phyloP scores from a whole-genome alignment of 2,113 vertebrate species.

The Crotalus horridus region DNA sequence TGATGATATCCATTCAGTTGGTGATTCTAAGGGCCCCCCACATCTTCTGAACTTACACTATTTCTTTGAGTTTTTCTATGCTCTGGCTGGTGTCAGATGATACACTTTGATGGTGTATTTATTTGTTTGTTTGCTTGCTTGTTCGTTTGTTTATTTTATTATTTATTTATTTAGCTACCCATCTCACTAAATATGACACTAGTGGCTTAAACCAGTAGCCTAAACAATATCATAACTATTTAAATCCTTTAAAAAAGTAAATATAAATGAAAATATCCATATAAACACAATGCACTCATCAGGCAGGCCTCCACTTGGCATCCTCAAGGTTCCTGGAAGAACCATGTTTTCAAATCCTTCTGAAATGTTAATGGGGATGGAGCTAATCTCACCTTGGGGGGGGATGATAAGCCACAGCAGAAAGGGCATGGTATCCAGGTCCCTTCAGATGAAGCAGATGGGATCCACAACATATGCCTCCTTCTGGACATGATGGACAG shows the following conservation, averaged over 20 bases:
- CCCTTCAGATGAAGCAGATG: too few relatives aligned
- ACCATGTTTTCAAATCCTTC: neutral
- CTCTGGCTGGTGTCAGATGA: neutral
- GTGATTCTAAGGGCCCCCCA: neutral
- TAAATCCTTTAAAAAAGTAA: neutral
- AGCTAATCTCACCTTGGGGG: too few relatives aligned
- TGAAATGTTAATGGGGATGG: too few relatives aligned
- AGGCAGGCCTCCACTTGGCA: neutral
- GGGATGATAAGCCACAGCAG: too few relatives aligned
- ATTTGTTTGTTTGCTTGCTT: neutral
- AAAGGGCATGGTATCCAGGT: too few relatives aligned
- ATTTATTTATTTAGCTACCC: neutral
- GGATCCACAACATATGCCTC: too few relatives aligned
- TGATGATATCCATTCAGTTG: neutral
- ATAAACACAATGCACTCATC: neutral
- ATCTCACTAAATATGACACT: neutral
- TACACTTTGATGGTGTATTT: neutral
- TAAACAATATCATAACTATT: neutral
- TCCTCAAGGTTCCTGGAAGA: neutral
- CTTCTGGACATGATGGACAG: too few relatives aligned
- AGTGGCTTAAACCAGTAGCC: neutral
- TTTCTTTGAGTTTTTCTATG: neutral
- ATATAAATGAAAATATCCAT: neutral
- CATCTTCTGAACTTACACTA: neutral
- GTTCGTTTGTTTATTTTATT: neutral